Evolutionary conservation across 2,888 invertebrate species (phyloP), one percentile per base, ranked within the genome.

Genomic region (Hydrotaea diabolus): DNA sequence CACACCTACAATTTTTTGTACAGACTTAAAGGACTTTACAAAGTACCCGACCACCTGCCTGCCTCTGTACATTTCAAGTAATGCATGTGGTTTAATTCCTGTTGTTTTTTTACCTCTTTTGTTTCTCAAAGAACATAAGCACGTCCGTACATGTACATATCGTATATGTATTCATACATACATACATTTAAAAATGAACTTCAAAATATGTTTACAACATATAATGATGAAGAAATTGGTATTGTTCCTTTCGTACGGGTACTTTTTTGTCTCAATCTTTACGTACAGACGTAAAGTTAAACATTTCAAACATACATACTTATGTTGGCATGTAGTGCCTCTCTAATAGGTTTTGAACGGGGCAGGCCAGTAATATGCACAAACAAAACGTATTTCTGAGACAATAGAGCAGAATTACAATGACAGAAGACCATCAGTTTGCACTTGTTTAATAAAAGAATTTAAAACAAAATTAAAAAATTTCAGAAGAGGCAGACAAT

Each of bases 141-240:
- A 31, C 31, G 7, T 2, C 2, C 31, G 31, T 31, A 31, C 31
- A 31, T 4, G 31, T 31, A 31, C 31, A 31, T 4, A n/a, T 4
- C 31, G 31, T 31, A 31, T 31, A 31, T 7, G 31, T n/a, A n/a
- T 31, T 31, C 31, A 31, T 31, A 31, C 2, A 7, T 31, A 31
- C 31, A 31, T 62, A 17, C 43, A 77, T 36, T 55, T 17, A 53
- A 55, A 69, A 77, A 36, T 66, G 55, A 71, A 46, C 43, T 57
- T 43, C 53, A 77, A 55, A 55, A 57, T 21, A 57, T 57, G 57
- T 21, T 43, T 69, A 69, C 46, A 26, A 59, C 23, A 31, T 53
- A 43, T 69, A 69, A 59, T 59, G 57, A 69, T 57, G 46, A 19
- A 31, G 5, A 31, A 66, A 53, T 64, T 64, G 3, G 17, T 76